Percentiles rank a stretch among this genome's conserved stretches.
Conservation (phyloP, 1,140 invertebrate genomes). For the Drosophila chauvacae region DNA sequence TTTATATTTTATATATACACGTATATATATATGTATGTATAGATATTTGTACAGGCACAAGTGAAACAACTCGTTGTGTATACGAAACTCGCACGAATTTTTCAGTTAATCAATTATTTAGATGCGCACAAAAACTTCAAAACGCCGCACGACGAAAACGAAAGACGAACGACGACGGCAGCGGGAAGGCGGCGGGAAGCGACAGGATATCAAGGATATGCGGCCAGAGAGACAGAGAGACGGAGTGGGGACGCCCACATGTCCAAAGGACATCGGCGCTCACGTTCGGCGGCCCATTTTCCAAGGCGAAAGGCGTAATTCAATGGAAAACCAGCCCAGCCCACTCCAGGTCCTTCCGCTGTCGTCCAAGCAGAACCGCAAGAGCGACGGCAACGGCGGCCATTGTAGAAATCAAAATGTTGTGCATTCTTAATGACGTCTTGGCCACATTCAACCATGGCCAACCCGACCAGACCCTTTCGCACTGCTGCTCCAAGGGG, state of each 20-base stretch:
- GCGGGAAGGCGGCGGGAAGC: background rate
- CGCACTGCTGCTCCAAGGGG: slow-evolving; percentile 19
- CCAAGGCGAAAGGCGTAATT: slow-evolving; percentile 47
- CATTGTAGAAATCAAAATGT: slow-evolving; percentile 78
- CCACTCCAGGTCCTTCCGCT: background rate
- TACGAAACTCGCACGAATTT: slow-evolving; percentile 69
- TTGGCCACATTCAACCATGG: slow-evolving; percentile 31
- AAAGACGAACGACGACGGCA: slow-evolving; percentile 16
- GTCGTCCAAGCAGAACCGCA: slow-evolving; percentile 47
- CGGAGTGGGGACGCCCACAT: slow-evolving; percentile 22
- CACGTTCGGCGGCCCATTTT: slow-evolving; percentile 44
- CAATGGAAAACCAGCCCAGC: slow-evolving; percentile 15
- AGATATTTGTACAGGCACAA: slow-evolving; percentile 8
- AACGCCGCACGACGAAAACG: slow-evolving; percentile 55
- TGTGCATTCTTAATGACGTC: slow-evolving; percentile 68
- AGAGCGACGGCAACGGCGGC: slow-evolving; percentile 38
- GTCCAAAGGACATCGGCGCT: slow-evolving; percentile 27
- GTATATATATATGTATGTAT: slow-evolving; percentile 4
- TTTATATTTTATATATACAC: slow-evolving; percentile 47
- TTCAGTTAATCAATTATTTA: slow-evolving; percentile 80
- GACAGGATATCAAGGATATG: slow-evolving; percentile 3
- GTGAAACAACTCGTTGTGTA: slow-evolving; percentile 46
- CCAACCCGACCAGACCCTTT: background rate
- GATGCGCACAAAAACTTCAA: slow-evolving; percentile 80
- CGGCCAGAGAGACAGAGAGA: background rate